Percentiles rank a stretch among this genome's conserved stretches.
Evolutionary conservation across 2,888 invertebrate species (phyloP).

Genomic region (Laspeyria flexula): DNA sequence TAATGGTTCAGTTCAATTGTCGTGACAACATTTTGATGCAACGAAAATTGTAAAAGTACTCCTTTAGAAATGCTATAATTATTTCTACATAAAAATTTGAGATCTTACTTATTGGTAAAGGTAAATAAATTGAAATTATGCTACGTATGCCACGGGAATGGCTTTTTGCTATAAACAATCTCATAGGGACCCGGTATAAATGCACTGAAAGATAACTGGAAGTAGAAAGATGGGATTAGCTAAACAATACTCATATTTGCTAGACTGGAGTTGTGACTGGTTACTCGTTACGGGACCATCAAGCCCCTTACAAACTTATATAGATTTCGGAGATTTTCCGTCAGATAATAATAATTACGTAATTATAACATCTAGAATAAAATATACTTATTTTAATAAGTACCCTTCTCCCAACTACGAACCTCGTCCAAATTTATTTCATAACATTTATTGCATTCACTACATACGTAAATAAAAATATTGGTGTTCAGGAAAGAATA

Average conservation of each 20-base stretch:
- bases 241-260: too few relatives aligned
- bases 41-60: too few relatives aligned
- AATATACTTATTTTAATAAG: slow-evolving; percentile 13
- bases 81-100: not conserved
- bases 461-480: not conserved
- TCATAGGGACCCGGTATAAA: too few relatives aligned
- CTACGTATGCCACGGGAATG: not conserved
- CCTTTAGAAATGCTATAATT: not conserved
- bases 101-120: not conserved
- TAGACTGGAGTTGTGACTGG: too few relatives aligned
- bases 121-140: too few relatives aligned
- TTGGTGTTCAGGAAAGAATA: not conserved
- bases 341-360: not conserved
- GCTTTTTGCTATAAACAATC: too few relatives aligned
- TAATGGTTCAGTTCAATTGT: not conserved
- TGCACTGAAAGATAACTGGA: too few relatives aligned
- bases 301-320: too few relatives aligned
- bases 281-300: too few relatives aligned
- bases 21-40: not conserved
- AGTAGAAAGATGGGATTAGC: too few relatives aligned
- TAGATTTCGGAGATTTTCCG: not conserved
- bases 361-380: not conserved
- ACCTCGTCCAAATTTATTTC: not conserved
- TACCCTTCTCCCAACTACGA: slow-evolving; percentile 1
- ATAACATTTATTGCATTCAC: slow-evolving; percentile 9